Evolutionary conservation across 2,113 vertebrate species (phyloP).

Genomic region (Engraulis encrasicolus): DNA sequence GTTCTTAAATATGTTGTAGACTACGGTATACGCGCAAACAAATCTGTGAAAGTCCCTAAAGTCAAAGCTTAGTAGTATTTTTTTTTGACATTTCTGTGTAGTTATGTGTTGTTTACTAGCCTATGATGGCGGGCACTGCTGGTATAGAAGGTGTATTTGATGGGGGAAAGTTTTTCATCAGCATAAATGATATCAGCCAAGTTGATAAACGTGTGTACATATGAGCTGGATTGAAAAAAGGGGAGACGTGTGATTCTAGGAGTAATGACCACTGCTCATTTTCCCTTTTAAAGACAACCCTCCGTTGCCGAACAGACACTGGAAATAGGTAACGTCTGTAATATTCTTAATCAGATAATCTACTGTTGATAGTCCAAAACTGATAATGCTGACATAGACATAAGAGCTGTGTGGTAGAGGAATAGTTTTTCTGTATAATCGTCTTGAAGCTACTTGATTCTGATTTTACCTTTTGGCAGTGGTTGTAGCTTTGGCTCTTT

Average conservation of each 20-base stretch:
- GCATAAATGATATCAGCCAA: background rate
- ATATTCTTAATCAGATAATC: background rate
- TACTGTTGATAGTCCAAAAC: background rate
- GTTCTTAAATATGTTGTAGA: background rate
- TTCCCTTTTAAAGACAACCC: background rate
- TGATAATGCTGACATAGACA: too few relatives aligned
- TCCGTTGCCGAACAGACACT: background rate
- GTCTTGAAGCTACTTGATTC: too few relatives aligned
- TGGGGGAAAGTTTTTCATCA: background rate
- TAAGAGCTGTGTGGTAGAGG: too few relatives aligned
- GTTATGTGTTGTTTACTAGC: background rate
- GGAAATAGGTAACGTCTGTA: background rate
- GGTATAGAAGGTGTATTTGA: background rate
- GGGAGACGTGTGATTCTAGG: background rate
- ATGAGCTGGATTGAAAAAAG: conserved; percentile 12
- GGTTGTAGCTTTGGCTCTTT: too few relatives aligned
- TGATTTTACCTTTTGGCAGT: too few relatives aligned
- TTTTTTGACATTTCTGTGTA: background rate
- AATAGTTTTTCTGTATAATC: too few relatives aligned
- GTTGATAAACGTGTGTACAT: background rate
- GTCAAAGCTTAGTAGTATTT: too few relatives aligned
- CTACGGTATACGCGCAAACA: background rate
- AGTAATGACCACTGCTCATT: conserved; percentile 13
- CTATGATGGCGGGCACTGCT: background rate
- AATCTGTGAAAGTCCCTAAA: background rate